Evolutionary conservation across 2,888 invertebrate species (phyloP).

Genomic region (Microchrysa polita): DNA sequence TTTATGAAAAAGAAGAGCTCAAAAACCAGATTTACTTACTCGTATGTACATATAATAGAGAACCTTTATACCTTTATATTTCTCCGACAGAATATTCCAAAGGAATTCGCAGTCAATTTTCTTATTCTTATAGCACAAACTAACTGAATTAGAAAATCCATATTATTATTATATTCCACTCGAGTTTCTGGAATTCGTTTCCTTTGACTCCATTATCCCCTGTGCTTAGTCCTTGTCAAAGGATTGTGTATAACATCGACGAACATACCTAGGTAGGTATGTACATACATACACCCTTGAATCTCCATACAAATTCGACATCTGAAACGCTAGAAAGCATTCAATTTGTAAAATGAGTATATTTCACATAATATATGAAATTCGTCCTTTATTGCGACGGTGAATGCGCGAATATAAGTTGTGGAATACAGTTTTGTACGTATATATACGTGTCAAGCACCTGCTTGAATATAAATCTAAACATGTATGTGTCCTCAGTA

Average conservation of each 20-base stretch:
- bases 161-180: constrained; percentile 23
- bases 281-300: no score
- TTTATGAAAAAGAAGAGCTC: no score
- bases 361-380: constrained; percentile 32
- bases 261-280: no score
- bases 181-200: constrained; percentile 21
- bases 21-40: no score
- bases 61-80: no score
- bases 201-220: constrained; percentile 30
- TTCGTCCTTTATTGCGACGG: constrained; percentile 37
- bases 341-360: constrained; percentile 41
- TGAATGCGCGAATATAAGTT: not conserved
- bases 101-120: no score
- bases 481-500: constrained; percentile 5
- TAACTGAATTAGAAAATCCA: no score
- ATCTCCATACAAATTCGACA: constrained; percentile 9
- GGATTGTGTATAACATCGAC: constrained; percentile 2
- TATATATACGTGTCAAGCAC: constrained; percentile 19
- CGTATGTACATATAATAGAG: no score
- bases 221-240: constrained; percentile 31
- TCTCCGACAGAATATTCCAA: no score
- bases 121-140: no score
- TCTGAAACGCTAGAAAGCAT: constrained; percentile 36
- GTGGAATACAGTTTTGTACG: constrained; percentile 17
- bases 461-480: not conserved